These are phyloP conservation scores for Philopedon plagiatum DNA, from an alignment of 2,888 invertebrate genomes.

Conservation along the genomic window DNA sequence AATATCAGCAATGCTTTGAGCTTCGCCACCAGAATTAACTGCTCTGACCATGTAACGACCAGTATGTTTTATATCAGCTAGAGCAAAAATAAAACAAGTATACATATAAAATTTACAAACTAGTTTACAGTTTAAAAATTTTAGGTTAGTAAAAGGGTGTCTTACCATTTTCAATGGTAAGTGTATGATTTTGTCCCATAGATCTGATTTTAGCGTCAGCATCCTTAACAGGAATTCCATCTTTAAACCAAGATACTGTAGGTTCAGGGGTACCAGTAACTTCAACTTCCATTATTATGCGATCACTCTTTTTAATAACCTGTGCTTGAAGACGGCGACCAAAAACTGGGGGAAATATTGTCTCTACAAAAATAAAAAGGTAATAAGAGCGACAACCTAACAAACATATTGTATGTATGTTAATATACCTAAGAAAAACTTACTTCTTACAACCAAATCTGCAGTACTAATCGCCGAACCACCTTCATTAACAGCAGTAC, in stretches of 20 bases:
- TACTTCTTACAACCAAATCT: slow-evolving; percentile 86
- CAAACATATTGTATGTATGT: not conserved
- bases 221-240: slow-evolving; percentile 76
- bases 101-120: not conserved
- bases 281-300: slow-evolving; percentile 82
- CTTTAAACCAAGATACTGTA: slow-evolving; percentile 81
- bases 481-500: slow-evolving; percentile 80
- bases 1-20: slow-evolving; percentile 86
- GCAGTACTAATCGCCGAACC: slow-evolving; percentile 84
- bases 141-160: no score
- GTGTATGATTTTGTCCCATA: slow-evolving; percentile 78
- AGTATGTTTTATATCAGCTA: slow-evolving; percentile 73
- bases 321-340: slow-evolving; percentile 83
- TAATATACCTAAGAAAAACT: slow-evolving; percentile 60
- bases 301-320: slow-evolving; percentile 79
- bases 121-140: not conserved
- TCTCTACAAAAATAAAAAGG: slow-evolving; percentile 71
- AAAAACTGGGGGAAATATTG: slow-evolving; percentile 85
- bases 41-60: slow-evolving; percentile 85
- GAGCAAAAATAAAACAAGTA: not conserved
- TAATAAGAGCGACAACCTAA: no score
- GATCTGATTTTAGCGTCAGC: slow-evolving; percentile 72
- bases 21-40: slow-evolving; percentile 83
- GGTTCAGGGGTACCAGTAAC: slow-evolving; percentile 85
- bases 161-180: slow-evolving; percentile 81